Conservation (phyloP, 2,888 invertebrate species). For the Leucophenga montana region DNA sequence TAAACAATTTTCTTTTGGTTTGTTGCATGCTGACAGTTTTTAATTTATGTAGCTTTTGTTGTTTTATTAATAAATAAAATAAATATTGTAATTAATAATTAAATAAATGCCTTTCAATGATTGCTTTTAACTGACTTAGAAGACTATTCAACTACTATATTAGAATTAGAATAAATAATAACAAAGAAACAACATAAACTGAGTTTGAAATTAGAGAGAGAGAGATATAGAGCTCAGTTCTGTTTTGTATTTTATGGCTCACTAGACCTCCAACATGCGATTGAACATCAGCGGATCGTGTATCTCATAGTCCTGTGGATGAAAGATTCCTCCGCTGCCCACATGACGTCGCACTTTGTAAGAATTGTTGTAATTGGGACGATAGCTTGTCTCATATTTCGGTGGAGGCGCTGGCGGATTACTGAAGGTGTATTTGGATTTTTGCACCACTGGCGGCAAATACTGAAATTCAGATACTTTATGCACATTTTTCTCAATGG, state of each 20-base stretch:
- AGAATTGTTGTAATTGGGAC: constrained; percentile 44
- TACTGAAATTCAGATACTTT: constrained; percentile 57
- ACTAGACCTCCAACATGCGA: constrained; percentile 55
- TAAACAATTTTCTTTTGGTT: background rate
- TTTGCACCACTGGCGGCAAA: constrained; percentile 64
- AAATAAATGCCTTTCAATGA: constrained; percentile 20
- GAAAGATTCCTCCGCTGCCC: constrained; percentile 33
- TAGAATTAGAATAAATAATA: background rate
- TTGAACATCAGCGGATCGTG: constrained; percentile 65
- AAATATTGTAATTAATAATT: constrained; percentile 13
- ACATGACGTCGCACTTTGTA: constrained; percentile 64
- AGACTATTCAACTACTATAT: background rate
- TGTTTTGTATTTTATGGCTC: background rate
- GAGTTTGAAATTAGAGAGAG: background rate
- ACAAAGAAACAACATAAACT: constrained; percentile 10
- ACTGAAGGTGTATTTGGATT: constrained; percentile 65
- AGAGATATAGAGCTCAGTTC: background rate
- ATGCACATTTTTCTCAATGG: constrained; percentile 67
- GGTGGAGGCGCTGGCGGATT: constrained; percentile 51
- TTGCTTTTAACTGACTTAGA: constrained; percentile 14
- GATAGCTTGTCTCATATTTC: constrained; percentile 39
- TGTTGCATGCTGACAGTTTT: constrained; percentile 19
- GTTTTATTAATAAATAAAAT: constrained; percentile 6
- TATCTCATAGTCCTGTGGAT: constrained; percentile 58
- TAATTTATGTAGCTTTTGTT: constrained; percentile 7